phyloP scores from a whole-genome alignment of 1,140 invertebrate species.

The Drepana arcuata region DNA sequence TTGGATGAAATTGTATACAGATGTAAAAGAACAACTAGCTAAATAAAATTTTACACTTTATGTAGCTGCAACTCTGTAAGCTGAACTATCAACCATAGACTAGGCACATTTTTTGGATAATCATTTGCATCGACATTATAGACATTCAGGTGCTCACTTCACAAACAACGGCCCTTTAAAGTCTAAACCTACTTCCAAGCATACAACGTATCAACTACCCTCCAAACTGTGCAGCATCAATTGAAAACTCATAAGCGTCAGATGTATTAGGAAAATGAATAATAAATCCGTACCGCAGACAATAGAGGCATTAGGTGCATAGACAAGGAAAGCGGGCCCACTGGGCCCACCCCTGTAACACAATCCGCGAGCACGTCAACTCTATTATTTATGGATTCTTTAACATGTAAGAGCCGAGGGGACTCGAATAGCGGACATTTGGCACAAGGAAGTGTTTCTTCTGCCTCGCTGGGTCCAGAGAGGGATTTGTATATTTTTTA shows the following conservation, averaged over 20 bases:
- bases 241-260: conserved; percentile 34
- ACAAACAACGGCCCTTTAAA: no score
- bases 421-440: conserved; percentile 54
- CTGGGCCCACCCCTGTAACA: conserved; percentile 26
- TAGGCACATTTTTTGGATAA: no score
- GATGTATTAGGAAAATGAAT: conserved; percentile 66
- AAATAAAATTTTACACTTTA: no score
- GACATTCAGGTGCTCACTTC: no score
- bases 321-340: conserved; percentile 41
- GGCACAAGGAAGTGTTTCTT: conserved; percentile 63
- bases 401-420: conserved; percentile 54
- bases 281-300: conserved; percentile 66
- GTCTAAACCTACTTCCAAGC: no score
- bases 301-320: conserved; percentile 64
- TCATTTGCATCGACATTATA: no score
- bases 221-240: no score
- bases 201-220: no score
- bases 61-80: no score
- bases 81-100: no score
- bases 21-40: no score
- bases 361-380: conserved; percentile 62
- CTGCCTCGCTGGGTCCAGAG: conserved; percentile 37
- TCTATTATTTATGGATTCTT: conserved; percentile 72
- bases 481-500: conserved; percentile 37
- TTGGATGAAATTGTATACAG: no score